Evolutionary conservation across 2,797 vertebrate genomes (phyloP), one percentile per base, ranked within the genome.

Genomic region (Galago senegalensis): DNA sequence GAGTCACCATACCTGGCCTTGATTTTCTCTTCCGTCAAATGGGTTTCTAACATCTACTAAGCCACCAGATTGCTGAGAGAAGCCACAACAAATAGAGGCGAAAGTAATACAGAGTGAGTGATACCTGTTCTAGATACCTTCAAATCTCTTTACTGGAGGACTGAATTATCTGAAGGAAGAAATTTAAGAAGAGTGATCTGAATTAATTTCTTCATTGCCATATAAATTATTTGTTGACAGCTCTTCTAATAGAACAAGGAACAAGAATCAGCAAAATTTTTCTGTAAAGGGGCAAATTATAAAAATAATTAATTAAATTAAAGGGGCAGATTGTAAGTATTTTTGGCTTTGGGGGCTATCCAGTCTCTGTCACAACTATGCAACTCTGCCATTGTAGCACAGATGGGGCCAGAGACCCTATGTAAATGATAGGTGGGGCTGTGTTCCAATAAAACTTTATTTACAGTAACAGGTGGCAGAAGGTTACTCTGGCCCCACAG

Each of bases 381-480:
- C 27, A 2, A n/a, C 58, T 61, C 46, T 23, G 65, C 49, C n/a
- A 12, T 1, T 29, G 7, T 27, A 56, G 63, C 63, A 76, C 63
- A 91, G 18, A 92, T 5, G 37, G 25, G 25, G n/a, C 29, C 53
- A 18, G 0, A 21, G 31, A 37, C 10, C 31, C 16, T 49, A 37
- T 31, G 69, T 31, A 65, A 65, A 85, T 37, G 29, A 92, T 17
- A 23, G 31, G 21, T 23, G 1, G 37, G 65, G 20, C 25, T 16
- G 6, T n/a, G 70, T 86, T 65, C 65, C 70, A 91, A 91, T 81
- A 87, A 92, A 93, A 81, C 37, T 93, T 93, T 82, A 97, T 76
- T 96, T 70, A 31, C 10, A 94, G 37, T n/a, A 65, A 7, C 75
- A 46, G 70, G 75, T 49, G 60, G 40, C 40, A 63, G 69, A 0